These are phyloP conservation scores for Oncorhynchus nerka DNA, from an alignment of 2,113 vertebrate species.

Conservation along the genomic window DNA sequence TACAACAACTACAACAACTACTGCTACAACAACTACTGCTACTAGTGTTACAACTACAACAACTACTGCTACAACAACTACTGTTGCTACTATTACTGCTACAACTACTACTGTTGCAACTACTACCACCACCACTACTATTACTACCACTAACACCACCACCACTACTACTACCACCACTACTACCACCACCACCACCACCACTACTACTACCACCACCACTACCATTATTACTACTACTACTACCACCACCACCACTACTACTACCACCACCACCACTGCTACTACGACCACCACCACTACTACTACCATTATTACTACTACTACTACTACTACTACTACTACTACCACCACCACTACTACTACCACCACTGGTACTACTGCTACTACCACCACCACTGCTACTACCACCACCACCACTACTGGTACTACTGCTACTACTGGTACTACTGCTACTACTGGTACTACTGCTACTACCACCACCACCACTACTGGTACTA, in stretches of 20 bases:
- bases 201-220: accelerated
- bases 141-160: too few species aligned
- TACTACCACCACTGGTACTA: accelerated
- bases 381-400: accelerated
- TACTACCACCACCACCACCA: accelerated
- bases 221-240: accelerated
- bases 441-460: accelerated
- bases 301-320: accelerated
- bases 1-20: too few species aligned
- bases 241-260: too few species aligned
- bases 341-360: accelerated
- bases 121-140: accelerated
- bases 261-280: too few species aligned
- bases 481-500: accelerated
- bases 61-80: too few species aligned
- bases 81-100: accelerated
- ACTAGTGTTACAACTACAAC: too few species aligned
- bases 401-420: accelerated
- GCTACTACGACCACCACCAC: too few species aligned
- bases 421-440: too few species aligned
- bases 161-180: too few species aligned
- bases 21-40: too few species aligned
- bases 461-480: too few species aligned
- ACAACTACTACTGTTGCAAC: accelerated
- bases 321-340: too few species aligned